Evolutionary conservation across 2,888 invertebrate genomes (phyloP), one percentile per base, ranked within the genome.

Genomic region (Bruchidius siliquastri): DNA sequence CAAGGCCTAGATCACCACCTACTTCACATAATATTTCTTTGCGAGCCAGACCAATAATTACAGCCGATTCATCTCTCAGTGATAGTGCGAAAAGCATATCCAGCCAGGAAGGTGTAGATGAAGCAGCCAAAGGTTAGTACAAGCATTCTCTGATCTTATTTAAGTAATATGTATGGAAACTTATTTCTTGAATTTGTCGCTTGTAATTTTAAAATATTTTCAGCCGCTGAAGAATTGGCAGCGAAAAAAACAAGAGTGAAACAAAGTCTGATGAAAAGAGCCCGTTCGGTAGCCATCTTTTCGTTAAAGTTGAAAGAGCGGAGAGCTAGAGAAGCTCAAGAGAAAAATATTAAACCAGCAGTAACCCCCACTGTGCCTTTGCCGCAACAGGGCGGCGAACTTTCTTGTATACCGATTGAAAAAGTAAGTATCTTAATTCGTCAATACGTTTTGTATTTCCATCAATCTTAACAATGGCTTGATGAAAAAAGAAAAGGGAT

Each of bases 391-490:
- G 94, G 95, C 8, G 95, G 95, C 10, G 95, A 95, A 85, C 87
- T 96, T 68, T 93, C 94, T 0, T 91, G 94, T 73, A 94, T 96
- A 82, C 95, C 95, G 49, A 94, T 96, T 82, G 96, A 95, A 84
- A 94, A 90, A 86, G 88, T 90, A 82, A 79, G 75, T 49, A 26
- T 26, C 8, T 26, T 26, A 8, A 26, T 8, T 4, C 26, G 2
- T 74, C 73, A 13, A 49, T 68, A 67, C n/a, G 0, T 67, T n/a
- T n/a, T n/a, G n/a, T n/a, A n/a, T n/a, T n/a, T n/a, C n/a, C 26
- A 26, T 21, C 21, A 32, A 10, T 68, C 67, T 67, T 67, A 67
- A 67, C 67, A 67, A 67, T n/a, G n/a, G n/a, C n/a, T n/a, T n/a
- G n/a, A n/a, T n/a, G n/a, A n/a, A n/a, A n/a, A n/a, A n/a, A n/a